Percentiles rank a stretch among this genome's conserved stretches.
Conservation (phyloP, 2,888 invertebrate species). For the Stegophylla sp. region DNA sequence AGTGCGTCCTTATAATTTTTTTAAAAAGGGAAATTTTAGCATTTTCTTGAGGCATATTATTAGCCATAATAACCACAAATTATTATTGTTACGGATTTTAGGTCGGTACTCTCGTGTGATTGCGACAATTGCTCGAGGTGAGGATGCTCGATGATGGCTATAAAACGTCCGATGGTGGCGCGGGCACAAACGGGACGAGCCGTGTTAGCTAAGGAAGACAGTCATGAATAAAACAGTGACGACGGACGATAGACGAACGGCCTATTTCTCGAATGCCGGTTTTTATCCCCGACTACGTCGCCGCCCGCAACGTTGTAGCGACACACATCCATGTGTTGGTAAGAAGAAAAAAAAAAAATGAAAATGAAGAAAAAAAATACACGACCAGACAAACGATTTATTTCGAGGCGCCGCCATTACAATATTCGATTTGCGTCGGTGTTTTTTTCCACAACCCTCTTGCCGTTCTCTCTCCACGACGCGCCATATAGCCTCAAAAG, state of each 20-base stretch:
- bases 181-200: too few relatives aligned
- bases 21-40: too few relatives aligned
- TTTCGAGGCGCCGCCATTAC: slow-evolving; percentile 49
- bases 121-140: too few relatives aligned
- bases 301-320: neutral
- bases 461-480: neutral
- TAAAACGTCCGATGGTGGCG: too few relatives aligned
- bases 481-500: too few relatives aligned
- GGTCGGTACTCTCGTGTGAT: too few relatives aligned
- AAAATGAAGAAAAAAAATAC: slow-evolving; percentile 39
- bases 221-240: slow-evolving; percentile 53
- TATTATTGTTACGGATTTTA: too few relatives aligned
- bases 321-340: slow-evolving; percentile 21
- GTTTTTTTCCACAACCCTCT: slow-evolving; percentile 1
- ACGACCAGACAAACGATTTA: slow-evolving; percentile 55
- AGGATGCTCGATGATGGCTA: too few relatives aligned
- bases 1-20: too few relatives aligned
- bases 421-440: slow-evolving; percentile 52
- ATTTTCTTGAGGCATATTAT: too few relatives aligned
- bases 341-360: slow-evolving; percentile 4
- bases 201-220: neutral
- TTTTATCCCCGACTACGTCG: neutral
- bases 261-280: slow-evolving; percentile 26
- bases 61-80: too few relatives aligned
- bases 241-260: neutral